phyloP scores from a whole-genome alignment of 2,113 vertebrate species.

The Spheniscus mendiculus region DNA sequence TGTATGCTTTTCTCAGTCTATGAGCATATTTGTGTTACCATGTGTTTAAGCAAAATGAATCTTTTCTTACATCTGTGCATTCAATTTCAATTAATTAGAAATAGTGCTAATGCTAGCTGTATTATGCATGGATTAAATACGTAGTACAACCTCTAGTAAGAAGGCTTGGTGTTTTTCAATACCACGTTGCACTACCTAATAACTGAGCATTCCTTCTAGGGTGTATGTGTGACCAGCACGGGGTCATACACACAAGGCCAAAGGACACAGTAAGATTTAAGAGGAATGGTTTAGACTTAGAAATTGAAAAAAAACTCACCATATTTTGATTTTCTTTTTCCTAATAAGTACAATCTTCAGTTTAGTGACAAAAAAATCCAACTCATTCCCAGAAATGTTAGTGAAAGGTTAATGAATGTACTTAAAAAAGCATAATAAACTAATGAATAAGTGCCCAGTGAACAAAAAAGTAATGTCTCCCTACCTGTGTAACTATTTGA shows the following conservation, averaged over 20 bases:
- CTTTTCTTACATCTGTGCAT: conserved; percentile 41
- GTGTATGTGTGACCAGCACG: not conserved
- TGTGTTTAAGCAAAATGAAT: conserved; percentile 37
- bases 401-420: not conserved
- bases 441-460: not conserved
- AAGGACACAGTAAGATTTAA: not conserved
- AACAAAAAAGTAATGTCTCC: conserved; percentile 26
- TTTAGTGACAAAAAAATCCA: not conserved
- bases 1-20: not conserved
- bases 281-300: not conserved
- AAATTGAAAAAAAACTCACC: not conserved
- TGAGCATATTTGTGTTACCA: not conserved
- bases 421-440: not conserved
- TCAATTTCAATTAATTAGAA: conserved; percentile 62
- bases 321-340: not conserved
- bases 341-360: not conserved
- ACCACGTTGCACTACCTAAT: not conserved
- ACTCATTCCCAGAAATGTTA: not conserved
- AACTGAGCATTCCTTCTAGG: not conserved
- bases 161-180: not conserved
- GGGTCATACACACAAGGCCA: not conserved
- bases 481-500: conserved; percentile 30
- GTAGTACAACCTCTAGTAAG: not conserved
- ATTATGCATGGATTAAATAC: conserved; percentile 51
- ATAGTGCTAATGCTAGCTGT: conserved; percentile 35